These are phyloP conservation scores for Coluber constrictor DNA, from an alignment of 2,797 vertebrate species.

Conservation along the genomic window DNA sequence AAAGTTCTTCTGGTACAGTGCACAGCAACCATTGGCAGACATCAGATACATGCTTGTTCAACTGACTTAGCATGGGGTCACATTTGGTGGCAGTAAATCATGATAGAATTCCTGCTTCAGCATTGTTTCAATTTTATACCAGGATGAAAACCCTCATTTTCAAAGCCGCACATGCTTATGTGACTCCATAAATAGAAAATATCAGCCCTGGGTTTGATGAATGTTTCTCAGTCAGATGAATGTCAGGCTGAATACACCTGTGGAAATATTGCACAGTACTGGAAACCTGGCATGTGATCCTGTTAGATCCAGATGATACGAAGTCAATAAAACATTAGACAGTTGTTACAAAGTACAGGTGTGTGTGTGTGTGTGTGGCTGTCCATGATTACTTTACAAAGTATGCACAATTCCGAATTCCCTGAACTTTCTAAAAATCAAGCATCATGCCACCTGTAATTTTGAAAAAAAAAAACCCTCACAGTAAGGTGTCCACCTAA, in stretches of 20 bases:
- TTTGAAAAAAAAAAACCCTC: not conserved
- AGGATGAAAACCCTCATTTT: constrained; percentile 53
- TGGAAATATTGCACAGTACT: constrained; percentile 38
- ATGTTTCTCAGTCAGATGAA: constrained; percentile 41
- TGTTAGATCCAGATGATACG: constrained; percentile 25
- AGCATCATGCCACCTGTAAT: not conserved
- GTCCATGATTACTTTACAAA: not conserved
- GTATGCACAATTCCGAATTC: constrained; percentile 35
- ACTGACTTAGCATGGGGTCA: constrained; percentile 60
- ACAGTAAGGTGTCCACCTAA: not conserved
- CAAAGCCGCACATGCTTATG: constrained; percentile 45
- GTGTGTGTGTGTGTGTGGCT: constrained; percentile 20
- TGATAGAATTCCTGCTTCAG: constrained; percentile 52
- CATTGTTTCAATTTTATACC: constrained; percentile 45
- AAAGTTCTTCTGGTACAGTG: constrained; percentile 66
- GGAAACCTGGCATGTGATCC: constrained; percentile 3
- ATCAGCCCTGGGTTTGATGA: constrained; percentile 47
- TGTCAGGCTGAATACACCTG: constrained; percentile 54
- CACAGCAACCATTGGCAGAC: constrained; percentile 54
- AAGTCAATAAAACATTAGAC: constrained; percentile 43
- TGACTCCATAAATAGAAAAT: constrained; percentile 61
- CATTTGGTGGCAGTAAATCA: constrained; percentile 64
- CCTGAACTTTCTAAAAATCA: constrained; percentile 21
- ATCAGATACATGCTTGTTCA: constrained; percentile 38
- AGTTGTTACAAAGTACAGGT: constrained; percentile 47